These are phyloP conservation scores for Stegostoma tigrinum DNA, from an alignment of 2,113 vertebrate genomes.

Conservation along the genomic window DNA sequence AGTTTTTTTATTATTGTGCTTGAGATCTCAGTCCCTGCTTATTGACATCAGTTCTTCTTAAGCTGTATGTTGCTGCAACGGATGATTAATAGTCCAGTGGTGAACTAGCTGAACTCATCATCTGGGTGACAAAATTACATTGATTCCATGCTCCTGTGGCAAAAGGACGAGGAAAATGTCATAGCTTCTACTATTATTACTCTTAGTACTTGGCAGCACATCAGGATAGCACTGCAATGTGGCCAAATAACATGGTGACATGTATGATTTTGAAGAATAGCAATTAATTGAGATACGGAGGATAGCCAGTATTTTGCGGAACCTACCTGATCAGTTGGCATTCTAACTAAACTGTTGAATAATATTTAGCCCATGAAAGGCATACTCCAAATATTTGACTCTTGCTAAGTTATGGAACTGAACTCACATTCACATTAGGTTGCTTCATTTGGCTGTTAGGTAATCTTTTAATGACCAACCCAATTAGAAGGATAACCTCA, in stretches of 20 bases:
- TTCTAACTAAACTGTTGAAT: not conserved
- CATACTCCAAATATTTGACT: not conserved
- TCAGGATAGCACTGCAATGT: not conserved
- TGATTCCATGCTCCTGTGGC: not conserved
- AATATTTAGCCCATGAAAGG: not conserved
- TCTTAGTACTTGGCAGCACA: too few species aligned
- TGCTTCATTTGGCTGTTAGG: not conserved
- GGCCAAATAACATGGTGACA: not conserved
- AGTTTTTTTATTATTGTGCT: not conserved
- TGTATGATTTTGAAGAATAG: not conserved
- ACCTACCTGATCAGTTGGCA: not conserved
- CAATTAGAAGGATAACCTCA: not conserved
- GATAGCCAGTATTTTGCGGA: not conserved
- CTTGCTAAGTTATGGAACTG: not conserved
- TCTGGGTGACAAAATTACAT: not conserved
- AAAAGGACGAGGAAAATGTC: not conserved
- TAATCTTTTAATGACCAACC: not conserved
- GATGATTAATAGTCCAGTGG: not conserved
- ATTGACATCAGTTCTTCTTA: not conserved
- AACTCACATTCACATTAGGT: not conserved
- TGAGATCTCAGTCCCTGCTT: not conserved
- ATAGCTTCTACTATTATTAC: not conserved
- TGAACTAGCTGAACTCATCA: not conserved
- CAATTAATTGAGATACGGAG: not conserved
- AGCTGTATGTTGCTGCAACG: not conserved